Evolutionary conservation across 2,797 vertebrate genomes (phyloP).

Genomic region (Characodon lateralis): DNA sequence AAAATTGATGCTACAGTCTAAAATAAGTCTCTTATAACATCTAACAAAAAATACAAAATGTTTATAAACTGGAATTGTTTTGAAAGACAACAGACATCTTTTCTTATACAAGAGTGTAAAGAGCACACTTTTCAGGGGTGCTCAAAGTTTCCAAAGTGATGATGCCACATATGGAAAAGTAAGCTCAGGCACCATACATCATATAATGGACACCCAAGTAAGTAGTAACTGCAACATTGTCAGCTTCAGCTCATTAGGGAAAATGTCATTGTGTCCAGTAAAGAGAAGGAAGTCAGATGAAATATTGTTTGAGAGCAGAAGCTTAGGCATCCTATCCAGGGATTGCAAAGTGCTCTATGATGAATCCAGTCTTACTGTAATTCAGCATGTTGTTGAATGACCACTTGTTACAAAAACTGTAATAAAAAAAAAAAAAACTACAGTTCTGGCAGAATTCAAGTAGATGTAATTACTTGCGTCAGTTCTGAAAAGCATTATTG

Average conservation of each 20-base stretch:
- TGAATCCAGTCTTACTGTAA: neutral
- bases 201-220: too few species aligned
- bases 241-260: neutral
- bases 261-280: neutral
- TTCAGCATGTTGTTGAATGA: neutral
- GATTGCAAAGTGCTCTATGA: neutral
- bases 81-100: too few species aligned
- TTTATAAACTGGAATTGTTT: too few species aligned
- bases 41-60: too few species aligned
- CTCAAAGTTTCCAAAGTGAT: too few species aligned
- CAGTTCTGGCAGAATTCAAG: neutral
- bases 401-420: neutral
- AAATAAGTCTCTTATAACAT: too few species aligned
- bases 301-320: neutral
- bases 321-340: neutral
- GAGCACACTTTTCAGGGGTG: too few species aligned
- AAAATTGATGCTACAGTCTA: neutral
- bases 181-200: too few species aligned
- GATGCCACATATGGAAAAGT: too few species aligned
- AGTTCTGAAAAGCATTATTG: neutral
- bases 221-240: neutral
- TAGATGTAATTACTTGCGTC: neutral
- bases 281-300: neutral
- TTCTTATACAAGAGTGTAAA: too few species aligned
- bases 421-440: neutral